Evolutionary conservation across 1,140 invertebrate genomes (phyloP).

Genomic region (Mylabris phalerata): DNA sequence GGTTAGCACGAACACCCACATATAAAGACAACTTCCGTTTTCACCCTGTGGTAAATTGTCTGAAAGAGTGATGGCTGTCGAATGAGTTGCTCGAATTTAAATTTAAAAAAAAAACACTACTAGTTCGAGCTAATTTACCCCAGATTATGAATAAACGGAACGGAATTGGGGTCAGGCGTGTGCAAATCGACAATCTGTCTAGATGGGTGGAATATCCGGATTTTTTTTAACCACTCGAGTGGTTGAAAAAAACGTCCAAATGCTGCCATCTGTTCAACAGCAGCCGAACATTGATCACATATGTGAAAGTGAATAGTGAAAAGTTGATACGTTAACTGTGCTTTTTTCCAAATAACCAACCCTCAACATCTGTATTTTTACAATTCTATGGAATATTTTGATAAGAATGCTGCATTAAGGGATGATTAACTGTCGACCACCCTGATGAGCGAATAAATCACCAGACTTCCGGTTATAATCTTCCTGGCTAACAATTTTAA

Average conservation of each 20-base stretch:
- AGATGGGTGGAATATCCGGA: no score
- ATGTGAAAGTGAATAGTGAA: constrained; percentile 9
- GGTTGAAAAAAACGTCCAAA: constrained; percentile 5
- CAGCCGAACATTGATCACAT: constrained; percentile 20
- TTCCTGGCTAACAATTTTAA: no score
- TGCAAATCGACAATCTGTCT: no score
- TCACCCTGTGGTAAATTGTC: constrained; percentile 32
- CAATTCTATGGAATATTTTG: no score
- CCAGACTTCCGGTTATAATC: not conserved
- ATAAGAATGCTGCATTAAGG: no score
- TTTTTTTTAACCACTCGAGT: no score
- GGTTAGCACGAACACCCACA: constrained; percentile 39
- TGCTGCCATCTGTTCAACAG: constrained; percentile 22
- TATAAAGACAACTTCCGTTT: constrained; percentile 36
- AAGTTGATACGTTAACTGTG: constrained; percentile 9
- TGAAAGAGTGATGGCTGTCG: constrained; percentile 33
- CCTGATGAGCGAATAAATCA: no score
- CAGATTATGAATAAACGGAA: no score
- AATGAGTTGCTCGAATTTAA: constrained; percentile 16
- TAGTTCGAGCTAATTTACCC: no score
- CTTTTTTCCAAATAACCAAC: constrained; percentile 3
- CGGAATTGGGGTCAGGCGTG: no score
- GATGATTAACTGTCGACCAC: no score
- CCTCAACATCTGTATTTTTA: not conserved
- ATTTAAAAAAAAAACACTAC: no score